These are phyloP conservation scores for Melanerpes formicivorus DNA, from an alignment of 2,113 vertebrate genomes.

Conservation along the genomic window DNA sequence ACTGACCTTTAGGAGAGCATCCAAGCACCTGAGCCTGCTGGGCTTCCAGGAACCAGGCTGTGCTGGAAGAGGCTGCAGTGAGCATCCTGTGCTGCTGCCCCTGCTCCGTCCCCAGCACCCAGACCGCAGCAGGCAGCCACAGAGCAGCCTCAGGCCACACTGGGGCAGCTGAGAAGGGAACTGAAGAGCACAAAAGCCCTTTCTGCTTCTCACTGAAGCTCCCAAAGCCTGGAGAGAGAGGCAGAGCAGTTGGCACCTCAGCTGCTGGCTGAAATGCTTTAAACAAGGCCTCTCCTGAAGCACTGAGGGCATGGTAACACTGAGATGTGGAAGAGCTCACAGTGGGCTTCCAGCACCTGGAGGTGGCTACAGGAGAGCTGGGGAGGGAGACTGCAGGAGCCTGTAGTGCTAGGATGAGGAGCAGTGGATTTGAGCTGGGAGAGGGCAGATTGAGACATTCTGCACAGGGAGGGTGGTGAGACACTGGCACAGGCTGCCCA, in stretches of 20 bases:
- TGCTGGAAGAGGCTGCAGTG: neutral
- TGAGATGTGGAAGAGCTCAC: no score
- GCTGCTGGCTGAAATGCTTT: neutral
- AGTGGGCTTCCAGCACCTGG: no score
- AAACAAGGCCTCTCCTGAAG: neutral
- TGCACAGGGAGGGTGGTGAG: no score
- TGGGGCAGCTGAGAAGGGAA: neutral
- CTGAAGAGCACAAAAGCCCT: neutral
- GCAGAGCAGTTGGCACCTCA: fast-evolving
- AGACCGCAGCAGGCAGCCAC: fast-evolving
- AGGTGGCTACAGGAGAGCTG: no score
- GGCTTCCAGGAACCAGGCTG: neutral
- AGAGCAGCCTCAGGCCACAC: neutral
- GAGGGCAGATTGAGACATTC: no score
- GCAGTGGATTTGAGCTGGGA: no score
- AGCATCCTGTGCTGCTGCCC: fast-evolving
- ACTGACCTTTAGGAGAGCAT: neutral
- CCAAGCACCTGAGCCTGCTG: fast-evolving
- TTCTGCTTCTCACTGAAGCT: neutral
- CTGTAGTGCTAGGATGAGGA: no score
- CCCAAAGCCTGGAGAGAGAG: neutral
- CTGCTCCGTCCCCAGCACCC: neutral
- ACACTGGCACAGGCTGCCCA: no score
- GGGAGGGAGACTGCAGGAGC: no score
- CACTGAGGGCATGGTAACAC: fast-evolving